Base-by-base conservation (phyloP, 1,140 invertebrate genomes). In the Heliconius congener region DNA sequence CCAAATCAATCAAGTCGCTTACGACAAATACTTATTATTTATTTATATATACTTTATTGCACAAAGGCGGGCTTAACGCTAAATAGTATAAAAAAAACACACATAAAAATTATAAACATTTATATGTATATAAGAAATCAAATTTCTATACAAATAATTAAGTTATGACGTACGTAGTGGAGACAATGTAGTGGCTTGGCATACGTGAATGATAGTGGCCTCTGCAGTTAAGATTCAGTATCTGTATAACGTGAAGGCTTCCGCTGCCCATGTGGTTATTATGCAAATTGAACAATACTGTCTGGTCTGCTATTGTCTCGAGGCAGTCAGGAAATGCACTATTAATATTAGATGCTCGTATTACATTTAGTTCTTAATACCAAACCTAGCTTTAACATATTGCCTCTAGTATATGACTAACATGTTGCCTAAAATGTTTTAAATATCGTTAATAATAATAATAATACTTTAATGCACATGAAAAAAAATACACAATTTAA, bases 141-240 rank as follows among this genome's bases (percentile, higher is more conserved):
- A 23, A 8, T 5, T n/a, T 27, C 23, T 3, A 16, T 30, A 66
- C 8, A 8, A 16, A 66, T 13, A 66, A 57, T 23, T 66, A 9
- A 66, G 9, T 16, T 16, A 66, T 27, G 11, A 23, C 23, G 23
- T 23, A 23, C 23, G 23, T 23, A 23, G 23, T 23, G 23, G 23
- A 1, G 23, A 11, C 60, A 66, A 16, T 30, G 1, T 6, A 8
- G 60, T 66, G 9, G 27, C 11, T 13, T 23, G 23, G 60, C 30
- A 66, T 16, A 27, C 0, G 30, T 27, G 19, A 55, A 19, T 16
- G 9, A 30, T 66, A 66, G 23, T 27, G 60, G 60, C 1, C 16
- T 30, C 27, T 27, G 23, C 60, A 66, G 60, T 66, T 66, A 66
- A 66, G 57, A 66, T 66, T 30, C 8, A 66, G 57, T 66, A 66